A percentile compares a stretch with the other conserved stretches of the same genome.
Evolutionary conservation across 2,797 vertebrate genomes (phyloP).

Genomic region (Tauraco hartlaubi): DNA sequence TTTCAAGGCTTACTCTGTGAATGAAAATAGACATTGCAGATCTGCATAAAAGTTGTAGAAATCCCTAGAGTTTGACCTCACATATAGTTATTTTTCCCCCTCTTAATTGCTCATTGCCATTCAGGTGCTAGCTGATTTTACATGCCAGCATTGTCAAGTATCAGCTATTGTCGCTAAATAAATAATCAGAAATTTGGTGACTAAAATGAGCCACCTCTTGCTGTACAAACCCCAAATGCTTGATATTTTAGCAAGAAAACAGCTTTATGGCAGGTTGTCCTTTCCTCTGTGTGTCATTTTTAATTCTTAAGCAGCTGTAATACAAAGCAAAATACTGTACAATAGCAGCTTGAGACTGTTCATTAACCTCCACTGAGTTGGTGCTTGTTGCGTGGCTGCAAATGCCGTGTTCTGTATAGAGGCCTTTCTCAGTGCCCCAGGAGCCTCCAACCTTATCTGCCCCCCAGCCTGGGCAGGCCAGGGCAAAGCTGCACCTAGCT

Average conservation of each 20-base stretch:
- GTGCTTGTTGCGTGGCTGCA: background rate
- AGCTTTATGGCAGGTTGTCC: background rate
- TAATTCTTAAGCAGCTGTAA: background rate
- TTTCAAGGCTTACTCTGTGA: slow-evolving; percentile 3
- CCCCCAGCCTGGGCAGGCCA: background rate
- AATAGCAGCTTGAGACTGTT: background rate
- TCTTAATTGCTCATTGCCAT: background rate
- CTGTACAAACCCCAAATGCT: background rate
- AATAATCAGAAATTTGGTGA: background rate
- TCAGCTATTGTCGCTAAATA: background rate
- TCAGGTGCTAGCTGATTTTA: background rate
- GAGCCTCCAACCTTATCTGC: background rate
- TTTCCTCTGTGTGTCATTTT: background rate
- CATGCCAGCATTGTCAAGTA: background rate
- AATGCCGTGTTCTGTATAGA: rapidly evolving
- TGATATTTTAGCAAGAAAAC: background rate
- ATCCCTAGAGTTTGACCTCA: background rate
- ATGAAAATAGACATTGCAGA: slow-evolving; percentile 9
- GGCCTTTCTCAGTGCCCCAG: background rate
- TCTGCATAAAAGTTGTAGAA: background rate
- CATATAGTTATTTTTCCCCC: background rate
- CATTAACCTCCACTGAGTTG: background rate
- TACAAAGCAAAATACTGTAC: background rate
- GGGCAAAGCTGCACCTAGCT: background rate
- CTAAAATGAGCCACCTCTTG: background rate